Conservation (phyloP, 2,888 invertebrate species). For the Polydesmus complanatus region DNA sequence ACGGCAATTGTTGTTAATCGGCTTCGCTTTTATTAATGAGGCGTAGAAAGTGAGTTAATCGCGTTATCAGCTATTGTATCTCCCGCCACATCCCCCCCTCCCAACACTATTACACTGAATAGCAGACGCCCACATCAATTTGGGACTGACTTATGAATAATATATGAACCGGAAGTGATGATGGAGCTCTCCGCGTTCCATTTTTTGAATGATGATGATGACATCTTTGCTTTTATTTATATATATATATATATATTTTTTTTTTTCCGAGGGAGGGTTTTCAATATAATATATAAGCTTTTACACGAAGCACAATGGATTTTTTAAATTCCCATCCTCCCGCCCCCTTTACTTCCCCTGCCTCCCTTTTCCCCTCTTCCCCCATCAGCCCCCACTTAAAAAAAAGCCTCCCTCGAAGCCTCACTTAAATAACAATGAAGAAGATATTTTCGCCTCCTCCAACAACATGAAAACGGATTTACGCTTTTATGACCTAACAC, state of each 20-base stretch:
- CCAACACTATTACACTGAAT: no score
- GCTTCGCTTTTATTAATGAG: conserved; percentile 11
- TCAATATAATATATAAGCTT: neutral
- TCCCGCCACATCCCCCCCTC: no score
- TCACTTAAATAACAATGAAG: conserved; percentile 13
- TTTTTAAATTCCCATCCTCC: neutral
- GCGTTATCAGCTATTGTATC: neutral
- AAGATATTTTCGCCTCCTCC: conserved; percentile 8
- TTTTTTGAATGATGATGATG: neutral
- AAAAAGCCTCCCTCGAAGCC: no score
- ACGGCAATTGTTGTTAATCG: neutral
- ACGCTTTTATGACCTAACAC: neutral
- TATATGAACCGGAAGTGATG: neutral
- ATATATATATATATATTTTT: neutral
- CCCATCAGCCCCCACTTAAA: no score
- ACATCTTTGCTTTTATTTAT: neutral
- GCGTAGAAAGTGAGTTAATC: conserved; percentile 13
- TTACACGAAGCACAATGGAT: conserved; percentile 3
- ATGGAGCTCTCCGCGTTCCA: neutral
- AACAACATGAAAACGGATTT: conserved; percentile 5
- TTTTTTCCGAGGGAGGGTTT: neutral
- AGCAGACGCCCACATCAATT: neutral
- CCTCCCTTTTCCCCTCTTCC: neutral
- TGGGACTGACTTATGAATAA: neutral
- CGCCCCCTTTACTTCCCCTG: neutral